A percentile compares a stretch with the other conserved stretches of the same genome.
Evolutionary conservation across 2,888 invertebrate genomes (phyloP).

Genomic region (Platynereis dumerilii): DNA sequence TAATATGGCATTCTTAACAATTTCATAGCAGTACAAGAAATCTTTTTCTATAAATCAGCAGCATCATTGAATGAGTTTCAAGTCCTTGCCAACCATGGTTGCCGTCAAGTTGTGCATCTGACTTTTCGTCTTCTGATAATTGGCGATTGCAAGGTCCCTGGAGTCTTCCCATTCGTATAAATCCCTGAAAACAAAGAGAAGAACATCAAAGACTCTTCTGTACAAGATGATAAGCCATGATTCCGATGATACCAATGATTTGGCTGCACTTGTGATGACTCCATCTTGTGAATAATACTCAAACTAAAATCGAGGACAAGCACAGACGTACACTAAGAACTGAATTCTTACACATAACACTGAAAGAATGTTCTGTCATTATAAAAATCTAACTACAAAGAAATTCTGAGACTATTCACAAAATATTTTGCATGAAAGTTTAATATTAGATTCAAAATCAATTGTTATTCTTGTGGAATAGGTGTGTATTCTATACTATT

Average conservation of each 20-base stretch:
- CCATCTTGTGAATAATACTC: too few relatives aligned
- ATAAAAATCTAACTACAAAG: too few relatives aligned
- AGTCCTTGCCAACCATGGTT: slow-evolving; percentile 77
- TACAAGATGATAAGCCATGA: background rate
- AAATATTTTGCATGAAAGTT: too few relatives aligned
- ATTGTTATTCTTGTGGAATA: too few relatives aligned
- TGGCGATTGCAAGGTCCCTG: slow-evolving; percentile 73
- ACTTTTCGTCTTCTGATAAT: slow-evolving; percentile 74
- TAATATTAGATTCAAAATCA: too few relatives aligned
- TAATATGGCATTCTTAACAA: too few relatives aligned
- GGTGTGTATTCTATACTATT: too few relatives aligned
- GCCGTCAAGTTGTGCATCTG: slow-evolving; percentile 86
- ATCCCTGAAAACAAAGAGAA: slow-evolving; percentile 69
- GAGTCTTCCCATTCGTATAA: slow-evolving; percentile 80
- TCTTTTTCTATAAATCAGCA: background rate
- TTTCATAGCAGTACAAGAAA: background rate
- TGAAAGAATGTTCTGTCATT: background rate
- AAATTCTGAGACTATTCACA: too few relatives aligned
- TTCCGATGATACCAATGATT: too few relatives aligned
- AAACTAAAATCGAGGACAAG: too few relatives aligned
- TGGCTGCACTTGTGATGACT: too few relatives aligned
- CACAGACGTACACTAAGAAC: background rate
- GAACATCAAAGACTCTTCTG: slow-evolving; percentile 17
- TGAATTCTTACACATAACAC: background rate
- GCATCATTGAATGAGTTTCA: slow-evolving; percentile 63